Conservation (phyloP, 2,113 vertebrate species). For the Corvus cornix region DNA sequence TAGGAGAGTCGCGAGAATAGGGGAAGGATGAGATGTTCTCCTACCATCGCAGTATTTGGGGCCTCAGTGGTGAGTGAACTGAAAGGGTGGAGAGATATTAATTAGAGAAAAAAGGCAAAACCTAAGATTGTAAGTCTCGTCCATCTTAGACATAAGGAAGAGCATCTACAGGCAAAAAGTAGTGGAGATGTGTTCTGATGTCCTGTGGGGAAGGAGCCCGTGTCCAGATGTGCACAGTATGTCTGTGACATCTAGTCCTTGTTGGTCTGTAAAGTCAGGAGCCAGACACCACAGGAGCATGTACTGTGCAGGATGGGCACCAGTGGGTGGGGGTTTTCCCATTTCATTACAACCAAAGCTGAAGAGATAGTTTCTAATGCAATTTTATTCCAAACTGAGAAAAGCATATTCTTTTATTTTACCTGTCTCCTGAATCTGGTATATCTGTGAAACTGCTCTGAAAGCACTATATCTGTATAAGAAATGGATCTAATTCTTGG, state of each 20-base stretch:
- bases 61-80: background rate
- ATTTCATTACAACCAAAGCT: background rate
- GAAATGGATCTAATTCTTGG: background rate
- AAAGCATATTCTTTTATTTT: background rate
- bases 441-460: background rate
- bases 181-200: background rate
- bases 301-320: background rate
- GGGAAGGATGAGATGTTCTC: background rate
- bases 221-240: background rate
- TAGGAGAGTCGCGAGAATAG: background rate
- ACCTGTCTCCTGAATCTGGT: background rate
- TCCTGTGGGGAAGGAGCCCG: background rate
- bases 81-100: background rate
- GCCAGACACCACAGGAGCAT: background rate
- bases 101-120: background rate
- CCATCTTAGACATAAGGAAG: background rate
- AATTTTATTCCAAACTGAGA: background rate
- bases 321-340: accelerated
- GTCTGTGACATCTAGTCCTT: background rate
- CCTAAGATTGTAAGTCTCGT: background rate
- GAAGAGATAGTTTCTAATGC: background rate
- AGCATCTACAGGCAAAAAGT: background rate
- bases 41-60: background rate
- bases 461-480: background rate
- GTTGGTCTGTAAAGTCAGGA: background rate